Base-by-base conservation (phyloP, 1,140 invertebrate species). In the Hyposmocoma kahamanoa region DNA sequence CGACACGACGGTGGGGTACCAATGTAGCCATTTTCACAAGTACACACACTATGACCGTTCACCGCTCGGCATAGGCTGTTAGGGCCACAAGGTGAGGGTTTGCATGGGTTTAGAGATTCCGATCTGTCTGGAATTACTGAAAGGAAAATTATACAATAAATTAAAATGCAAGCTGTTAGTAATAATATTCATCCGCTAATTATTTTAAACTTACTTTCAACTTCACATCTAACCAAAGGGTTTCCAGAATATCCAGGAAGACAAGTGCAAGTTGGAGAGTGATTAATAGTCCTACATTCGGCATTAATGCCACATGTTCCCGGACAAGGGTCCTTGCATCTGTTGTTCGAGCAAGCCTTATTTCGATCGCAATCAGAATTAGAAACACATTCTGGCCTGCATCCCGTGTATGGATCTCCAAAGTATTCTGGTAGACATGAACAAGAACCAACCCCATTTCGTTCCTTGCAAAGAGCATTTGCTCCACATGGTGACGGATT, bases 371-470 rank as follows among this genome's bases (percentile, higher is more conserved):
- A 96, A 62, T 97, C 95, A 13, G 92, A 90, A 72, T 96, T 96
- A 1, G 91, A 92, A 5, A 95, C 92, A 76, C 94, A 96, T 87
- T 96, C 93, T 1, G 94, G 94, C 51, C 93, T 89, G 71, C 94
- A 96, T n/a, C 94, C 93, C 10, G 90, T 93, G 60, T 95, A 95
- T 22, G 94, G 94, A 81, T 96, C 94, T 24, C 94, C 94, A 53
- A 93, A 94, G 65, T 95, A 95, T 77, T 94, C 94, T 0, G 92
- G 88, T 53, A 94, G 70, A 59, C 94, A 96, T 1, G 90, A 87
- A 72, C 94, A 96, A 13, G 93, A 94, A 19, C 94, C 94, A 18
- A 93, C 93, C n/a, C 92, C 93, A 62, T 93, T 94, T 58, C 91
- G 85, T 84, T 95, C 93, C 72, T 93, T 92, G 70, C 94, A 96